phyloP scores from a whole-genome alignment of 2,888 invertebrate species.

The Ypsolopha sequella region DNA sequence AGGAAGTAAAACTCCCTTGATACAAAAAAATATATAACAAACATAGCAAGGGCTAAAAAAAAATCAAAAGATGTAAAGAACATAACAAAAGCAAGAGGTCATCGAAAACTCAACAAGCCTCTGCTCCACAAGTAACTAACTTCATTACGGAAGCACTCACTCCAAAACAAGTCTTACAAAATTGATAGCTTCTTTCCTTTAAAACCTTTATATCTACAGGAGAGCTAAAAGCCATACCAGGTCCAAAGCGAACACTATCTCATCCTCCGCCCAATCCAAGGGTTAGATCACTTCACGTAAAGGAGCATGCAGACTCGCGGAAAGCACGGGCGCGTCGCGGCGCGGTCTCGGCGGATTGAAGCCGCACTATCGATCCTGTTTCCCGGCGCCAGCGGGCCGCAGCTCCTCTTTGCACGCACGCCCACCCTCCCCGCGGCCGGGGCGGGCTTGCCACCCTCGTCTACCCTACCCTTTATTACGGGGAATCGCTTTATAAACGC shows the following conservation, averaged over 20 bases:
- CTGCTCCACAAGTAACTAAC: no score
- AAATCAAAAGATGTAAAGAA: no score
- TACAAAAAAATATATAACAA: no score
- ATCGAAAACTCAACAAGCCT: no score
- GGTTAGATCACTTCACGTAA: constrained; percentile 14
- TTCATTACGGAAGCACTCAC: no score
- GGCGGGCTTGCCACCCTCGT: constrained; percentile 28
- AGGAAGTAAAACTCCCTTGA: no score
- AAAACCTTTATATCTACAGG: no score
- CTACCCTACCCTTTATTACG: constrained; percentile 24
- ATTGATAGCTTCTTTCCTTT: no score
- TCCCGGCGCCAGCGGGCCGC: constrained; percentile 64
- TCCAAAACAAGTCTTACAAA: no score
- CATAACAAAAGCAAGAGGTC: no score
- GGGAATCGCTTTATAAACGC: constrained; percentile 13
- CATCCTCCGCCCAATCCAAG: constrained; percentile 44
- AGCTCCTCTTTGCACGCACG: constrained; percentile 62
- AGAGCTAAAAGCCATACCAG: no score
- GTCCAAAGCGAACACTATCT: constrained; percentile 35
- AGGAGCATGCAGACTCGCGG: constrained; percentile 25
- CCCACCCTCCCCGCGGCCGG: constrained; percentile 42
- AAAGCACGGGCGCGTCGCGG: constrained; percentile 43
- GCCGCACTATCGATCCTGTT: constrained; percentile 55
- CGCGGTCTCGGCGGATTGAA: constrained; percentile 40
- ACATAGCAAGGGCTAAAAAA: no score